Evolutionary conservation across 2,888 invertebrate genomes (phyloP).

Genomic region (Monopis laevigella): DNA sequence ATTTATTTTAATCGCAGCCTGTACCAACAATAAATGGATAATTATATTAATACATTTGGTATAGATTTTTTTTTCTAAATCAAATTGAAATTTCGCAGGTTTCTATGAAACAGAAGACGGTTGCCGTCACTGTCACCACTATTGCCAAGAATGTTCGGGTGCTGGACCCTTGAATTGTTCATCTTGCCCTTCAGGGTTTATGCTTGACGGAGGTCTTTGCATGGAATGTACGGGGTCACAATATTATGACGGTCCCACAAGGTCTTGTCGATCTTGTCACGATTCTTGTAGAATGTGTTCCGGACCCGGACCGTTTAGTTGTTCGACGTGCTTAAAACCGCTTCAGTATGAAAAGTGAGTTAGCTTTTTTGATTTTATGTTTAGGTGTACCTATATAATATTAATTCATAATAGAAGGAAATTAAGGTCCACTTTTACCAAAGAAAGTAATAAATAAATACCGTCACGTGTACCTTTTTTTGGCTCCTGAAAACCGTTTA

Average conservation of each 20-base stretch:
- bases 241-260: conserved; percentile 75
- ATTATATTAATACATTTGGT: no score
- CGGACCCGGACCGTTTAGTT: conserved; percentile 75
- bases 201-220: conserved; percentile 78
- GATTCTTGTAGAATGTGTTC: conserved; percentile 70
- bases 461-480: no score
- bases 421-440: no score
- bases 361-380: no score
- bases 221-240: conserved; percentile 80
- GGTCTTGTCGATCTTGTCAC: conserved; percentile 74
- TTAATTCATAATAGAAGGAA: no score
- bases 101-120: conserved; percentile 85
- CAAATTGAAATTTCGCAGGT: conserved; percentile 34
- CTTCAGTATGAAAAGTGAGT: conserved; percentile 69
- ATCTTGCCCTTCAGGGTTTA: conserved; percentile 76
- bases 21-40: no score
- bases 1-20: no score
- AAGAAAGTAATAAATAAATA: no score
- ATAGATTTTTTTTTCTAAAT: no score
- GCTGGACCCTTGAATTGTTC: conserved; percentile 80
- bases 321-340: conserved; percentile 72
- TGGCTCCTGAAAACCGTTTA: no score
- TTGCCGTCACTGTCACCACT: conserved; percentile 89
- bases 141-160: conserved; percentile 86
- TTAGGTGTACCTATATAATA: no score